Conservation (phyloP, 2,888 invertebrate genomes). For the Napeogenes inachia region DNA sequence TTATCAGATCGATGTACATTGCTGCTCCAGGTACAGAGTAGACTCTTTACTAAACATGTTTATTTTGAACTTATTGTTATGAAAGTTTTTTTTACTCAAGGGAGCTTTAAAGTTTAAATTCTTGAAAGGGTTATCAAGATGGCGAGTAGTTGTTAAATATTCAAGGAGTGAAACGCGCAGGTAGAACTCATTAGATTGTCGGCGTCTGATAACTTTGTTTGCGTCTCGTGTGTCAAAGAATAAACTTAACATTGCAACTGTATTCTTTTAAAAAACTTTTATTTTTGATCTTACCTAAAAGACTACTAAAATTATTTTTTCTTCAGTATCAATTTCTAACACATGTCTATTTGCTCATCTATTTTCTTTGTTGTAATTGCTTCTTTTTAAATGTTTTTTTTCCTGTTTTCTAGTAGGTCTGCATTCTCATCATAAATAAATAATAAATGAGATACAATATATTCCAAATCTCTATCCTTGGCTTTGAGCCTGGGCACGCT, state of each 20-base stretch:
- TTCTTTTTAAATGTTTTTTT: too few relatives aligned
- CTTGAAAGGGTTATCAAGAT: constrained; percentile 34
- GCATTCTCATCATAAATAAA: too few relatives aligned
- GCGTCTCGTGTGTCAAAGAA: constrained; percentile 5
- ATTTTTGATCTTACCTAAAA: too few relatives aligned
- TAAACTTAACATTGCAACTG: background rate
- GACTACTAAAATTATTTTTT: too few relatives aligned
- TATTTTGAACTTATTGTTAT: constrained; percentile 15
- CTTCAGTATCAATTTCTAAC: too few relatives aligned
- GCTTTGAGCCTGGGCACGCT: constrained; percentile 12
- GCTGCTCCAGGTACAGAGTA: background rate
- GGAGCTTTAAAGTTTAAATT: constrained; percentile 31
- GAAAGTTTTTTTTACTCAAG: constrained; percentile 21
- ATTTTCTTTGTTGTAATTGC: too few relatives aligned
- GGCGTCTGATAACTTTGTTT: constrained; percentile 13
- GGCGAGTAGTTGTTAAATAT: constrained; percentile 32
- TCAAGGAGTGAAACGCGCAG: constrained; percentile 25
- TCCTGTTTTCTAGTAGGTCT: too few relatives aligned
- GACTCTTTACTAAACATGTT: background rate
- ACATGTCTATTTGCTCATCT: too few relatives aligned
- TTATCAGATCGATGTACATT: too few relatives aligned
- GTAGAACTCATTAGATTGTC: constrained; percentile 20
- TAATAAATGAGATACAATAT: constrained; percentile 4
- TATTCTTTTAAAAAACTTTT: background rate
- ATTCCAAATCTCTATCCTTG: constrained; percentile 15